Evolutionary conservation across 1,140 invertebrate genomes (phyloP).

Genomic region (Polypedilum pembai): DNA sequence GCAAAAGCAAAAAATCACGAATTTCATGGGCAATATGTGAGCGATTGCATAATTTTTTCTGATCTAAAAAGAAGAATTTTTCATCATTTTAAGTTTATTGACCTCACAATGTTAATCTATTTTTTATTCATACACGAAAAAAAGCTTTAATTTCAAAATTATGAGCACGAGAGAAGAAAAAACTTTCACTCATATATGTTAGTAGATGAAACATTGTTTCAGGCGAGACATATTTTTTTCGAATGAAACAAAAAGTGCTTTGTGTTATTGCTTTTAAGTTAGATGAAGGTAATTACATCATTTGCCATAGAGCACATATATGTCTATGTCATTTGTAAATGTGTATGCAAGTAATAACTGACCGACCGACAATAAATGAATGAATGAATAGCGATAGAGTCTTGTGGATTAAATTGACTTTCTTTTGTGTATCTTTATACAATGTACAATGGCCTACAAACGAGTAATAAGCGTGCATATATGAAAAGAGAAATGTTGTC

Average conservation of each 20-base stretch:
- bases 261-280: background rate
- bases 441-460: no score
- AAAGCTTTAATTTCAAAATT: no score
- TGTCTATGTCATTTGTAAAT: background rate
- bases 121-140: no score
- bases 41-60: no score
- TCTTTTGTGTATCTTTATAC: no score
- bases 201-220: background rate
- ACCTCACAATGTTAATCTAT: no score
- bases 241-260: slow-evolving; percentile 5
- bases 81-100: no score
- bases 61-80: no score
- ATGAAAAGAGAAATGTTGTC: slow-evolving; percentile 10
- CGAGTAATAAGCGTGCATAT: background rate
- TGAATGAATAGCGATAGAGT: no score
- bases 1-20: no score
- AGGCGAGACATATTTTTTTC: background rate
- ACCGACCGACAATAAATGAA: background rate
- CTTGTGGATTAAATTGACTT: no score
- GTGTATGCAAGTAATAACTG: background rate
- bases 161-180: background rate
- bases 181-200: background rate
- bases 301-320: background rate
- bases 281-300: background rate
- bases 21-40: no score